Conservation (phyloP, 2,888 invertebrate species). For the Eledona agricola region DNA sequence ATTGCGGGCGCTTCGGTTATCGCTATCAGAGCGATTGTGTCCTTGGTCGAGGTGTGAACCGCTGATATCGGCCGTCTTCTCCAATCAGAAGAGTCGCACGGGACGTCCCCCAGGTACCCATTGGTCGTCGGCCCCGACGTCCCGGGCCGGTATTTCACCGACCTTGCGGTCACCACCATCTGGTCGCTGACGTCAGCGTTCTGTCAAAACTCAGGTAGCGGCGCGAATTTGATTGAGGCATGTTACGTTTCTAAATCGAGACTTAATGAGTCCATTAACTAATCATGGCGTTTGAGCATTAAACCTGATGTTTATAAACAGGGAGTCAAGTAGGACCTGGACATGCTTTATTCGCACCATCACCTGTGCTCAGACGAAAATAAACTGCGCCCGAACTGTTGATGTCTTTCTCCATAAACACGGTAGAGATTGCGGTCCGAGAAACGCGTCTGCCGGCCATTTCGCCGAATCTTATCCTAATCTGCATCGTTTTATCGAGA, state of each 20-base stretch:
- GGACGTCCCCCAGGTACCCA: slow-evolving; percentile 49
- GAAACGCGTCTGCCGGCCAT: too few relatives aligned
- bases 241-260: slow-evolving; percentile 52
- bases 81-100: slow-evolving; percentile 46
- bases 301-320: slow-evolving; percentile 59
- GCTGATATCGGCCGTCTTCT: slow-evolving; percentile 49
- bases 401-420: slow-evolving; percentile 33
- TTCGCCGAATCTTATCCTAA: too few relatives aligned
- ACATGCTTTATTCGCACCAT: slow-evolving; percentile 48
- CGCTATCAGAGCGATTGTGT: slow-evolving; percentile 34
- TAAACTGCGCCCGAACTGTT: slow-evolving; percentile 35
- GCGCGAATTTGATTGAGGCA: slow-evolving; percentile 8
- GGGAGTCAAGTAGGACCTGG: slow-evolving; percentile 47
- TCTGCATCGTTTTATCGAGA: too few relatives aligned
- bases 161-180: slow-evolving; percentile 22
- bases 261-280: slow-evolving; percentile 61
- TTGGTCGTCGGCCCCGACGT: slow-evolving; percentile 47
- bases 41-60: slow-evolving; percentile 48
- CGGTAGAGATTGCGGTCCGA: slow-evolving; percentile 8
- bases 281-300: slow-evolving; percentile 61
- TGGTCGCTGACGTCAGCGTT: slow-evolving; percentile 8
- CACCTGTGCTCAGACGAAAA: slow-evolving; percentile 44
- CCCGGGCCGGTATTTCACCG: slow-evolving; percentile 43
- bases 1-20: slow-evolving; percentile 22
- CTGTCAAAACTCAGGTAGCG: slow-evolving; percentile 9